Conservation (phyloP, 2,113 vertebrate genomes). For the Numenius arquata region DNA sequence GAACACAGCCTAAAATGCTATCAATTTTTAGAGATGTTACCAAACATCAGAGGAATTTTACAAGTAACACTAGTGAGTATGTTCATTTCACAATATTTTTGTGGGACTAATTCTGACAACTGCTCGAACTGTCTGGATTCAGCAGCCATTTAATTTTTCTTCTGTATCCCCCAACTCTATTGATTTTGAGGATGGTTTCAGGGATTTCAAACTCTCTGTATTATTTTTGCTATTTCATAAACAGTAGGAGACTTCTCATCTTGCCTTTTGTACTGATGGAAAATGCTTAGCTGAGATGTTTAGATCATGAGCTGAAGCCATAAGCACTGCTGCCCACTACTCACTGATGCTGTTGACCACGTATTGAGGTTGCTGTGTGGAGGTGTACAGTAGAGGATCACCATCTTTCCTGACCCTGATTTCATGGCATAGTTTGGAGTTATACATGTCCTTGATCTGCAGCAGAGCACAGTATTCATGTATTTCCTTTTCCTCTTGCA, state of each 20-base stretch:
- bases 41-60: slow-evolving; percentile 4
- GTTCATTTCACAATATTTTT: not conserved
- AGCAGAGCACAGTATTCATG: not conserved
- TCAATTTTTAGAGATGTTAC: not conserved
- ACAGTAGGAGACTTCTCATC: not conserved
- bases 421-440: not conserved
- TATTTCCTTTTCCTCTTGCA: not conserved
- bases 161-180: not conserved
- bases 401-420: not conserved
- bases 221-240: not conserved
- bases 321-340: not conserved
- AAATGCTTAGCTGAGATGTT: not conserved
- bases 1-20: not conserved
- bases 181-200: not conserved
- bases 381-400: no score
- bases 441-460: not conserved
- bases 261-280: not conserved
- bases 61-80: not conserved
- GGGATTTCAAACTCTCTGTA: not conserved
- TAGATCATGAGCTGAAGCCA: not conserved
- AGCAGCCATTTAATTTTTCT: not conserved
- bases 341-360: not conserved
- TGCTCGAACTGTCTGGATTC: not conserved
- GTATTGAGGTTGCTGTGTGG: not conserved
- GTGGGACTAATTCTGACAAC: not conserved